Base-by-base conservation (phyloP, 35 echinoderm and acorn worm species). In the Anneissia japonica region DNA sequence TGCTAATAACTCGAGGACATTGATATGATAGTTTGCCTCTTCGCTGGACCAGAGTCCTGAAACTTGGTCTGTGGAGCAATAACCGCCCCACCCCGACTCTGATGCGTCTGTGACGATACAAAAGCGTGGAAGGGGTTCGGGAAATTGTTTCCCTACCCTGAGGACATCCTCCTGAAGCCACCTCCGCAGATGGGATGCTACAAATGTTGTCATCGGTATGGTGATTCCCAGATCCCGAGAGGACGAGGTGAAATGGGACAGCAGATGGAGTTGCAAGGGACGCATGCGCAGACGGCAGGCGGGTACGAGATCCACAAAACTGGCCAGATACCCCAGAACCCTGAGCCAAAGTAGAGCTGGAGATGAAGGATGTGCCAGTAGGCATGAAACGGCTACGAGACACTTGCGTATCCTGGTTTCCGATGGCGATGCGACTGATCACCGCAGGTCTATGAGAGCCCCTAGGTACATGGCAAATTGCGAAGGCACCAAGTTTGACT, bases 221-320 rank as follows among this genome's bases (percentile, higher is more conserved):
- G 4, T 0, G 12, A 17, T 32, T 5, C 3, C 0, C 0, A 85
- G 55, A 0, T 74, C 39, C 72, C 51, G 31, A 12, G 46, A 3
- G 0, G 45, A n/a, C 3, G 83, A 46, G 14, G 33, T 21, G 23
- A 85, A 85, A 35, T 35, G 35, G 16, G 33, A 26, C 13, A 85
- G 55, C 4, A 85, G 83, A 30, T 85, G 83, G 2, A 85, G 56
- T 34, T 85, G 83, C 30, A 85, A 6, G 0, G 83, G 46, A 34
- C 37, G 29, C 40, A 83, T 83, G 4, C 81, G 26, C 38, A 83
- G 36, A 1, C 37, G 23, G 39, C 35, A n/a, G 1, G 16, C 4
- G 37, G 19, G 81, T n/a, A n/a, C n/a, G n/a, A n/a, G n/a, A n/a
- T n/a, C n/a, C n/a, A n/a, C n/a, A n/a, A n/a, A n/a, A n/a, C n/a